A percentile compares a stretch with the other conserved stretches of the same genome.
phyloP scores from a whole-genome alignment of 2,113 vertebrate species.

The Axis porcinus region DNA sequence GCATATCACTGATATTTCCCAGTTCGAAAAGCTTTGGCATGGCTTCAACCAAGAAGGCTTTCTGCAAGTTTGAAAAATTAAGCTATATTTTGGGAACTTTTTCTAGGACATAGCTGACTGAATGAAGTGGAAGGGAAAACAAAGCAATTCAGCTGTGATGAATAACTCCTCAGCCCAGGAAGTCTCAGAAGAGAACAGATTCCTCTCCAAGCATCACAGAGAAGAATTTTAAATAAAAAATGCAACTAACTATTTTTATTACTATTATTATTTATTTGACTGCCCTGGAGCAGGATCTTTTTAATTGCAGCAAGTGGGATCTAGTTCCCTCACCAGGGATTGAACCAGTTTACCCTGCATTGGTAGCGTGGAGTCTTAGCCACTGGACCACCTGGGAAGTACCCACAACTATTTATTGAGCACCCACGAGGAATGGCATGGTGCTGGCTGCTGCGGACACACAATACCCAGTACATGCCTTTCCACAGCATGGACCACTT shows the following conservation, averaged over 20 bases:
- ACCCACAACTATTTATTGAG: not conserved
- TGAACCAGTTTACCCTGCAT: not conserved
- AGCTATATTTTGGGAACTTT: conserved; percentile 16
- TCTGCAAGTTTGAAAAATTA: conserved; percentile 38
- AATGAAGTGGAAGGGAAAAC: not conserved
- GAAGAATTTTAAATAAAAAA: not conserved
- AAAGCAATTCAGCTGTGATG: not conserved
- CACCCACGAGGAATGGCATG: not conserved
- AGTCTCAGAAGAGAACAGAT: not conserved
- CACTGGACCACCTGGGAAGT: not conserved
- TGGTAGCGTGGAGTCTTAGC: not conserved
- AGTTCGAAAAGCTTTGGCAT: conserved; percentile 26
- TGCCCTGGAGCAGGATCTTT: not conserved
- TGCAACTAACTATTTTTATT: not conserved
- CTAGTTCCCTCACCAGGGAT: not conserved
- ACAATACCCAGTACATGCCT: not conserved
- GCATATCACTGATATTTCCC: conserved; percentile 12
- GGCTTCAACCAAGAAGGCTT: conserved; percentile 18
- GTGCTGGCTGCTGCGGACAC: not conserved
- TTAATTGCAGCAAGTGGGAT: not conserved
- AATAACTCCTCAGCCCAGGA: not conserved
- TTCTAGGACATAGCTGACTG: conserved; percentile 7
- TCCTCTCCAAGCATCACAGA: not conserved
- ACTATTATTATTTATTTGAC: not conserved
- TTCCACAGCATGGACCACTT: not conserved